Conservation (phyloP, 2,797 vertebrate genomes). For the Pogonophryne albipinna region DNA sequence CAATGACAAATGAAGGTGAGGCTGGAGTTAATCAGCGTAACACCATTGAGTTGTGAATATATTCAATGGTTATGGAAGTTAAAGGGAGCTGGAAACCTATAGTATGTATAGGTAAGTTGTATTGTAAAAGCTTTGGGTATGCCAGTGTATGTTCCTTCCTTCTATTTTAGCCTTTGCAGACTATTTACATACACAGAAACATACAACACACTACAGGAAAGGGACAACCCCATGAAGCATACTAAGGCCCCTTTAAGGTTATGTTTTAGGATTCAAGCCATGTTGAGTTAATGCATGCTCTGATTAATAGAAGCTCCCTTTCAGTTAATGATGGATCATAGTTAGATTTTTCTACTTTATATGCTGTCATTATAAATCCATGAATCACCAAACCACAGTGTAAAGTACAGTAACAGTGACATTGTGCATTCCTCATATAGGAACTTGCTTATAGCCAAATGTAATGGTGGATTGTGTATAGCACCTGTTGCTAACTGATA, state of each 20-base stretch:
- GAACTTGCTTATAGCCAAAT: neutral
- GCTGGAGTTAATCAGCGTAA: conserved; percentile 28
- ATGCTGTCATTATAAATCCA: conserved; percentile 17
- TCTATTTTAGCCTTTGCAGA: too few species aligned
- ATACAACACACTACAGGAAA: too few species aligned
- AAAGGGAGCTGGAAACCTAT: conserved; percentile 11
- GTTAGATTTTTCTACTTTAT: neutral
- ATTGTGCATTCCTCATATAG: neutral
- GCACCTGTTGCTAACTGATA: neutral
- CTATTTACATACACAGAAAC: too few species aligned
- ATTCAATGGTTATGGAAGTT: conserved; percentile 20
- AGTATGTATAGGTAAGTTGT: neutral
- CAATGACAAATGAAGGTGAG: conserved; percentile 43
- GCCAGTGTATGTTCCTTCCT: too few species aligned
- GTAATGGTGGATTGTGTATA: neutral
- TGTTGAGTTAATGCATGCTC: conserved; percentile 16
- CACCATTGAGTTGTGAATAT: conserved; percentile 19
- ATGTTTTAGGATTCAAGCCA: conserved; percentile 3
- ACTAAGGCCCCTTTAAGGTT: too few species aligned
- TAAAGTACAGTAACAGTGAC: conserved; percentile 11
- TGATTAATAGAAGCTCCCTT: conserved; percentile 11
- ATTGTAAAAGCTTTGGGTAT: neutral
- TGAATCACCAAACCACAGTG: conserved; percentile 20
- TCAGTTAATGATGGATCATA: conserved; percentile 8
- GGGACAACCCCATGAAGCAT: too few species aligned